phyloP scores from a whole-genome alignment of 1,140 invertebrate species.

The Lordiphosa mommai region DNA sequence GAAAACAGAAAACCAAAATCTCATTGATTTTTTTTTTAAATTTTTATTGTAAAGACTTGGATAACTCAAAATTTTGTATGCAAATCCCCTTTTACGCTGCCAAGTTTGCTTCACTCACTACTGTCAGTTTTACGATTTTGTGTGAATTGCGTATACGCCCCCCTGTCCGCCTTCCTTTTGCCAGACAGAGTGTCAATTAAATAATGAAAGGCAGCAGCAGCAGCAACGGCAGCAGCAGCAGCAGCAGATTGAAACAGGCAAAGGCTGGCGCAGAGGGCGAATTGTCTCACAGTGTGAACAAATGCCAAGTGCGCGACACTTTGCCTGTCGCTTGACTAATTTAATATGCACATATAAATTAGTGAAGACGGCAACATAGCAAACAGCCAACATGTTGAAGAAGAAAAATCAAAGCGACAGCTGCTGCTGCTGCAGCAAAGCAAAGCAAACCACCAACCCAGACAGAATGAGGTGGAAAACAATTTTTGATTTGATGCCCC shows the following conservation, averaged over 20 bases:
- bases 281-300: slow-evolving; percentile 49
- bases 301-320: slow-evolving; percentile 54
- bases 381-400: background rate
- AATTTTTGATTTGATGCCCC: too few species aligned
- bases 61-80: too few species aligned
- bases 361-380: slow-evolving; percentile 29
- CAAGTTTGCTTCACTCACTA: too few species aligned
- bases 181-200: slow-evolving; percentile 53
- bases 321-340: slow-evolving; percentile 39
- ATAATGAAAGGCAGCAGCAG: slow-evolving; percentile 52
- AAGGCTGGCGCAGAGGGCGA: background rate
- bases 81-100: too few species aligned
- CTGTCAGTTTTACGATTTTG: background rate
- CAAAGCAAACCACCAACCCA: slow-evolving; percentile 8
- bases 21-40: too few species aligned
- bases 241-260: background rate
- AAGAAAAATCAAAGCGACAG: slow-evolving; percentile 20
- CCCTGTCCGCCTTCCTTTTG: slow-evolving; percentile 1
- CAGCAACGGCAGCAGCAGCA: background rate
- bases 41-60: too few species aligned
- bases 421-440: too few species aligned
- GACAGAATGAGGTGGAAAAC: background rate
- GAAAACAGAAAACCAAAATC: too few species aligned
- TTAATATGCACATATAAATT: slow-evolving; percentile 70
- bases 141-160: slow-evolving; percentile 36